These are phyloP conservation scores for Chelonoidis abingdonii DNA, from an alignment of 2,113 vertebrate species.

Conservation along the genomic window DNA sequence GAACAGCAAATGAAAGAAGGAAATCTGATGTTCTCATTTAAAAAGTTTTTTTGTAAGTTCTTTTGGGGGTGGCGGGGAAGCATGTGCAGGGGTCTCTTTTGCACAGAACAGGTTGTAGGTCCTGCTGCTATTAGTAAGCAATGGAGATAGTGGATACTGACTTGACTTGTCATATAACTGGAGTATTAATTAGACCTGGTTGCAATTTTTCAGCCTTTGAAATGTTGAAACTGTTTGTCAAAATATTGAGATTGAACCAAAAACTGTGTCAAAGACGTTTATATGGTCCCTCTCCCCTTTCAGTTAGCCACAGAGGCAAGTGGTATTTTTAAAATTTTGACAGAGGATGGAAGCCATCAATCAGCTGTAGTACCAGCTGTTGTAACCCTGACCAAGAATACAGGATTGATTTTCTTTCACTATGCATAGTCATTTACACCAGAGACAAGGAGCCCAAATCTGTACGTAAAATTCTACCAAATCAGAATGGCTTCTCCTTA, in stretches of 20 bases:
- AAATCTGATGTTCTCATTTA: neutral
- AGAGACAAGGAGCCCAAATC: neutral
- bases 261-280: no score
- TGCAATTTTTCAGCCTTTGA: neutral
- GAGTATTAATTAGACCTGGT: neutral
- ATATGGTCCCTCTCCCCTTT: neutral
- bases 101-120: neutral
- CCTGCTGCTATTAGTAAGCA: neutral
- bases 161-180: neutral
- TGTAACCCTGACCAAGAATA: neutral
- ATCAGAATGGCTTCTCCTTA: neutral
- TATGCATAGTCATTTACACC: no score
- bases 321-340: neutral
- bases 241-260: no score
- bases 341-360: neutral
- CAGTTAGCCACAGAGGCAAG: neutral
- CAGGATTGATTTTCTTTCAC: neutral
- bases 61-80: neutral
- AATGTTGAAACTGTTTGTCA: neutral
- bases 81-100: neutral
- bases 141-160: neutral
- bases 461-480: neutral
- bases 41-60: neutral
- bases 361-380: neutral
- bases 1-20: neutral